A percentile compares a stretch with the other conserved stretches of the same genome.
These are phyloP conservation scores for Labrus mixtus DNA, from an alignment of 2,113 vertebrate species.

Conservation along the genomic window DNA sequence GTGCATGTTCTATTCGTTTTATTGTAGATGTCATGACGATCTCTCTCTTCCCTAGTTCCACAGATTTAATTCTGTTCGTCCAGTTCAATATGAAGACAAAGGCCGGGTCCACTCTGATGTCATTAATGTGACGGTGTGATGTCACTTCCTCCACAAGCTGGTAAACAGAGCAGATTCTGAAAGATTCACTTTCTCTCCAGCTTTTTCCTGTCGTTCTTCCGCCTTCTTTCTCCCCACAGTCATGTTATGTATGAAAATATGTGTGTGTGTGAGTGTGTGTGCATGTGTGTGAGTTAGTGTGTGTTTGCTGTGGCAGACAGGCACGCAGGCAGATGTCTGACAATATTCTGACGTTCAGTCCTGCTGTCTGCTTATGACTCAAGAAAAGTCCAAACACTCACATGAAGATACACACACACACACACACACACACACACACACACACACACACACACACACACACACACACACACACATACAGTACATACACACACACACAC, in stretches of 20 bases:
- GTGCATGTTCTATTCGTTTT: too few relatives aligned
- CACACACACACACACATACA: slow-evolving; percentile 26
- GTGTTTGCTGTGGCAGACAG: slow-evolving; percentile 38
- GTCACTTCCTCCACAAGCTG: slow-evolving; percentile 12
- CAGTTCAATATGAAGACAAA: too few relatives aligned
- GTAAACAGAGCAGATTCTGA: slow-evolving; percentile 23
- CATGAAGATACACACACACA: slow-evolving; percentile 28
- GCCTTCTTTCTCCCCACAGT: slow-evolving; percentile 23
- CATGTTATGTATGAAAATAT: slow-evolving; percentile 4
- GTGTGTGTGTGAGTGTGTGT: slow-evolving; percentile 17
- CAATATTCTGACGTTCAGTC: slow-evolving; percentile 69
- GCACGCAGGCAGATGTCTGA: slow-evolving; percentile 65
- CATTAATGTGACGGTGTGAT: neutral
- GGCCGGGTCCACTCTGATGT: too few relatives aligned
- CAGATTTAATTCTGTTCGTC: too few relatives aligned
- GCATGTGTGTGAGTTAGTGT: slow-evolving; percentile 32
- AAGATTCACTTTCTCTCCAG: slow-evolving; percentile 29
- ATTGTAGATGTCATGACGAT: too few relatives aligned
- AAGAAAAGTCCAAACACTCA: slow-evolving; percentile 41
- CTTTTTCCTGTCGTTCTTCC: neutral
- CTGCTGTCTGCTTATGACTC: slow-evolving; percentile 70
- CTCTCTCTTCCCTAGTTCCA: too few relatives aligned
- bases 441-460: slow-evolving; percentile 27
- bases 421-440: slow-evolving; percentile 37
- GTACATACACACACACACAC: slow-evolving; percentile 28